Evolutionary conservation across 2,888 invertebrate genomes (phyloP), one percentile per base, ranked within the genome.

Genomic region (Geotrupes spiniger): DNA sequence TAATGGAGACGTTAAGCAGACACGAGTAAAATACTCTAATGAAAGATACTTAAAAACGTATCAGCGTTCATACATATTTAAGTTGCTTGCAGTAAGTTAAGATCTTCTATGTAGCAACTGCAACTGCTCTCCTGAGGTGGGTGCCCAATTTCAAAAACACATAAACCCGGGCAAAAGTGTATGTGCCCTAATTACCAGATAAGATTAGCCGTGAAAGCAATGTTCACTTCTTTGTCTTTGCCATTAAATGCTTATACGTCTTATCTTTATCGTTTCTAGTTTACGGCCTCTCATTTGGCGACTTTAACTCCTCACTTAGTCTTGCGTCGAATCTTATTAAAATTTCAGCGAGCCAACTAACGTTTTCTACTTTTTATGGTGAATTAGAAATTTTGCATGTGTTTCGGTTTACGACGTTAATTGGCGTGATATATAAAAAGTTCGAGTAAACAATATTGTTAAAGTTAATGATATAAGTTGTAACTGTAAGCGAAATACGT

Each of bases 111-210:
- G n/a, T n/a, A n/a, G n/a, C n/a, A n/a, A n/a, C n/a, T n/a, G n/a
- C n/a, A n/a, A n/a, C n/a, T n/a, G n/a, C n/a, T n/a, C n/a, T n/a
- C n/a, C n/a, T n/a, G n/a, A n/a, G n/a, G n/a, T 26, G 6, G 27
- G 27, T 11, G 9, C 10, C 10, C 12, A 29, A 29, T 29, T 29
- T 5, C 29, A 11, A 29, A 29, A 8, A 8, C 29, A 6, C 29
- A 29, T 29, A 29, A 29, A 29, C 38, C 11, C 26, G 16, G 10
- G 37, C 36, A 36, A 44, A 38, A 36, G 36, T 15, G 26, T 39
- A 39, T 28, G 48, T 42, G 42, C 39, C 49, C 50, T 53, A 53
- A 53, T 53, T 53, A 50, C 53, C 43, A 53, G 53, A 53, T 53
- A 53, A 53, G 53, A 53, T 53, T 53, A 42, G 39, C 38, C 36